Base-by-base conservation (phyloP, 1,140 invertebrate species). In the Pseudomyrmex pallidus region DNA sequence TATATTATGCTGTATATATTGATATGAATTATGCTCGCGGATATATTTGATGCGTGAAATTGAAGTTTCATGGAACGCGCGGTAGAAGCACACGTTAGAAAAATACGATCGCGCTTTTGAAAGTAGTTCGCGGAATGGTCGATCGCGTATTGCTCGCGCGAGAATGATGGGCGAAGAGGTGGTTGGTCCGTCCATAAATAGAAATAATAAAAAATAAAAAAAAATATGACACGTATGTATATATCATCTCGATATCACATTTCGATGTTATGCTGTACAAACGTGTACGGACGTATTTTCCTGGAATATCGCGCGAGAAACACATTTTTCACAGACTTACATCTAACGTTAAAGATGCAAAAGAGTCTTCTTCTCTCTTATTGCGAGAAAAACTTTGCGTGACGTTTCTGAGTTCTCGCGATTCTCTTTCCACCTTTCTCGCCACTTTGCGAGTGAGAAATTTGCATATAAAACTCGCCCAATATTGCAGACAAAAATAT, bases 131-230 rank as follows among this genome's bases (percentile, higher is more conserved):
- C 2, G 62, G 56, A 77, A 77, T 54, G 62, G 62, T 25, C 76
- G 64, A 70, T 78, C 64, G 52, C 73, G 72, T 62, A 63, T 62
- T 74, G 44, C 72, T 62, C 44, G 56, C 35, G 12, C 22, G 8
- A 35, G 35, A 35, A 35, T 35, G 35, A 35, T 35, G 35, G 35
- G 35, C 57, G 57, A 5, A 59, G 9, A 17, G 57, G 25, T 35
- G 17, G 46, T 20, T 44, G 54, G 54, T 57, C 64, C 67, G 48
- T 59, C 35, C 64, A 63, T n/a, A n/a, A n/a, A 70, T 72, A 35
- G 76, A 72, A 80, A 80, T 72, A 80, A 80, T 80, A 22, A 70
- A 80, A 80, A n/a, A 25, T 22, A 22, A 70, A 80, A 80, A 80
- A 46, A 80, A 72, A 80, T 78, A 70, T 25, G 46, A 20, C 35